These are phyloP conservation scores for Drosophila ficusphila DNA, from an alignment of 1,140 invertebrate species.

Conservation along the genomic window DNA sequence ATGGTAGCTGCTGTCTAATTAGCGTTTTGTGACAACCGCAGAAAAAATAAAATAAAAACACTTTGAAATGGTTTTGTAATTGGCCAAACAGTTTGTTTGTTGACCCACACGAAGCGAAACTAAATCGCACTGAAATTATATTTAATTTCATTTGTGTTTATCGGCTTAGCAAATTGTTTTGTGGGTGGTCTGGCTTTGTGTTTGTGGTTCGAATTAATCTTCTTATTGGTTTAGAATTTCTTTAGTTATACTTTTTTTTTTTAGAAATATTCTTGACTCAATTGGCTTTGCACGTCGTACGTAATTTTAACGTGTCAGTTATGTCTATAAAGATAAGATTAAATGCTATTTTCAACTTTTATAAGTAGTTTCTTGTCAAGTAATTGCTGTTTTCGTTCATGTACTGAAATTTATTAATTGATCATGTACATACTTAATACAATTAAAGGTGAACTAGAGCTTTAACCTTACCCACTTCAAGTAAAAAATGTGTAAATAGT, in stretches of 20 bases:
- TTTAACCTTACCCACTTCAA: too few relatives aligned
- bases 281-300: not conserved
- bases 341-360: constrained; percentile 2
- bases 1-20: constrained; percentile 71
- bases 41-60: constrained; percentile 37
- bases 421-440: too few relatives aligned
- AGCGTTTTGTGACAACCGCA: constrained; percentile 60
- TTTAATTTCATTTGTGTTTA: constrained; percentile 73
- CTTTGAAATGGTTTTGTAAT: constrained; percentile 73
- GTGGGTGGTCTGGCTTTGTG: constrained; percentile 30
- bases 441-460: too few relatives aligned
- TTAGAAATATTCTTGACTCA: not conserved
- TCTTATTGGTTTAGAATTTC: constrained; percentile 37
- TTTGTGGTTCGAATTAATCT: constrained; percentile 25
- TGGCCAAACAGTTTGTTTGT: constrained; percentile 59
- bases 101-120: constrained; percentile 25
- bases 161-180: constrained; percentile 53
- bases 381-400: not conserved
- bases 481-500: too few relatives aligned
- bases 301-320: too few relatives aligned
- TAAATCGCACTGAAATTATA: constrained; percentile 21
- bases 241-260: constrained; percentile 17
- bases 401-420: too few relatives aligned
- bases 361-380: not conserved
- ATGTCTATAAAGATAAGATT: constrained; percentile 26